Evolutionary conservation across 2,113 vertebrate species (phyloP), one percentile per base, ranked within the genome.

Genomic region (Sebastes schlegelii): DNA sequence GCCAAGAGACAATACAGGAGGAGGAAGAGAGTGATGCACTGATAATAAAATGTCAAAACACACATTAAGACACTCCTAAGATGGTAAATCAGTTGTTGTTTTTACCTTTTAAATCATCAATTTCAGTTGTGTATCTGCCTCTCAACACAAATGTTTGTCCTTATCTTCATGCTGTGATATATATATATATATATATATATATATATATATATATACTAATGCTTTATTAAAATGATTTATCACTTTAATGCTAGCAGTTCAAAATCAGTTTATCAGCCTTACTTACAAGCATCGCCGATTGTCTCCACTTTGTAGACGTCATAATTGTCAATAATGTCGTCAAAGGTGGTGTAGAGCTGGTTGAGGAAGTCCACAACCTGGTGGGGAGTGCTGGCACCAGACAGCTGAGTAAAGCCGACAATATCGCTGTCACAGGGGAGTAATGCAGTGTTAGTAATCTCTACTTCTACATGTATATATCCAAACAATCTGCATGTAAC

Each of bases 271-370:
- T 17, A 26, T 66, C 48, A 26, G 77, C 45, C 5, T 34, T 34
- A 94, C 95, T 91, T 70, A 96, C 95, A 96, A 26, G 95, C 95
- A 84, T 96, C 95, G 6, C 96, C 96, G 34, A 96, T 95, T 9
- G 95, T 96, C 80, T 95, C 95, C 77, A 96, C 95, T 90, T 96
- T 96, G 89, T 96, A 96, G 60, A 96, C 94, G 1, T 96, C 95
- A 4, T 96, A 95, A 86, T 93, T 96, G 88, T 96, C 95, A 79
- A 95, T 96, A 23, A 96, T 96, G 84, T 95, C 95, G 72, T 96
- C 95, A 34, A 96, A 96, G n/a, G 91, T 94, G 65, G 95, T 96
- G 91, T 96, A 96, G 34, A 96, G 93, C 82, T 96, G 93, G 88
- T 96, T 96, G 11, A 96, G 95, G 69, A 96, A 96, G 82, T 95